Evolutionary conservation across 2,113 vertebrate species (phyloP).

Genomic region (Cochlearius cochlearius): DNA sequence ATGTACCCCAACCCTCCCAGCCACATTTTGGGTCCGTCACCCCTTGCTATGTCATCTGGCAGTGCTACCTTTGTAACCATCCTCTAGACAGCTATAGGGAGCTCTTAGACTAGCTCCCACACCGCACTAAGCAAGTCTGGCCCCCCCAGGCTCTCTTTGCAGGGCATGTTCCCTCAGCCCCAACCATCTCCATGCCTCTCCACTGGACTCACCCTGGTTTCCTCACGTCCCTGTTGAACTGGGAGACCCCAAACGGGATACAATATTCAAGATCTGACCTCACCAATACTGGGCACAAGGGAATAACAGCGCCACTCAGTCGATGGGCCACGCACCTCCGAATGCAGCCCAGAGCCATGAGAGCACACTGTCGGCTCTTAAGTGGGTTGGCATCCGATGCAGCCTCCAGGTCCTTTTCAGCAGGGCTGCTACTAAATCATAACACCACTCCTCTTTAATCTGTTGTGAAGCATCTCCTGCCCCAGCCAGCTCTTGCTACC

Average conservation of each 20-base stretch:
- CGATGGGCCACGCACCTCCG: accelerated
- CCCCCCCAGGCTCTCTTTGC: neutral
- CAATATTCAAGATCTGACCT: neutral
- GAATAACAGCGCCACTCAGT: neutral
- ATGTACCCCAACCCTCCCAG: neutral
- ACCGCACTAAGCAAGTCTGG: accelerated
- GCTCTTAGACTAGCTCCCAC: neutral
- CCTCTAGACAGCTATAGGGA: neutral
- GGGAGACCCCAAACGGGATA: neutral
- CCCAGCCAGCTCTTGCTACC: neutral
- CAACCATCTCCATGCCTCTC: accelerated
- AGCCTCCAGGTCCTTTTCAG: neutral
- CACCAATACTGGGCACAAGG: neutral
- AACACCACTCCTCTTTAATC: neutral
- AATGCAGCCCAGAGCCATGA: neutral
- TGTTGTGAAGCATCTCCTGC: neutral
- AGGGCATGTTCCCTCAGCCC: neutral
- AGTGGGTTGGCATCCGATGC: neutral
- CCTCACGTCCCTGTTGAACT: neutral
- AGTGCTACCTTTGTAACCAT: neutral
- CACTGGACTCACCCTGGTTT: neutral
- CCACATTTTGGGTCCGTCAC: neutral
- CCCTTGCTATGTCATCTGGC: neutral
- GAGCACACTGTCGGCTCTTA: neutral
- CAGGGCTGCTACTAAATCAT: neutral